phyloP scores from a whole-genome alignment of 2,888 invertebrate genomes.

The Augochlorella aurata region DNA sequence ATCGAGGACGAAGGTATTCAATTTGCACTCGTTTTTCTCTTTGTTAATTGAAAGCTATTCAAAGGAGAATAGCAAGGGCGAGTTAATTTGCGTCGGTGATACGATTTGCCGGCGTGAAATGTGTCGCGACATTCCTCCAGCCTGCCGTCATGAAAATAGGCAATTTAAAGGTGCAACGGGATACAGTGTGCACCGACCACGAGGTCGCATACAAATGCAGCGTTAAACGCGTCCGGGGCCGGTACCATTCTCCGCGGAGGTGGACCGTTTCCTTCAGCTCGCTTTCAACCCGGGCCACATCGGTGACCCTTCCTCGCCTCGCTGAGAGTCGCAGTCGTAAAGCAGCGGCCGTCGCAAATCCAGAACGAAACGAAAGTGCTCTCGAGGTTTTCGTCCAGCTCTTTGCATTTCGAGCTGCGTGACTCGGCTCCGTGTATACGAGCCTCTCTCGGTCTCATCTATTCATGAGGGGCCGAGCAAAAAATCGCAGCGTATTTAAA shows the following conservation, averaged over 20 bases:
- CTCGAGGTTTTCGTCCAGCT: slow-evolving; percentile 27
- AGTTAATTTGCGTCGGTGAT: not conserved
- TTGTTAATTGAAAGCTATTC: not conserved
- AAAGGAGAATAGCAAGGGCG: not conserved
- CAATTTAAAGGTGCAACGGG: slow-evolving; percentile 66
- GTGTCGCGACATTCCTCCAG: slow-evolving; percentile 4
- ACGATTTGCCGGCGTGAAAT: not conserved
- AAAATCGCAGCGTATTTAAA: too few relatives aligned
- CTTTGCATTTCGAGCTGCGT: slow-evolving; percentile 23
- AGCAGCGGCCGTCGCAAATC: slow-evolving; percentile 52
- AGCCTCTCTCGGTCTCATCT: not conserved
- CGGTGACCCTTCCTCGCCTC: slow-evolving; percentile 58
- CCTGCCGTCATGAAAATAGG: slow-evolving; percentile 55
- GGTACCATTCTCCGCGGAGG: slow-evolving; percentile 45
- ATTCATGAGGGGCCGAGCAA: not conserved
- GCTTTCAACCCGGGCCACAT: slow-evolving; percentile 60
- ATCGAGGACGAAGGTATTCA: too few relatives aligned
- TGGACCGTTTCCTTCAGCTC: slow-evolving; percentile 39
- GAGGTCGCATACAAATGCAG: slow-evolving; percentile 57
- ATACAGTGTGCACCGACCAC: slow-evolving; percentile 32
- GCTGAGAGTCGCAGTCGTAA: slow-evolving; percentile 48
- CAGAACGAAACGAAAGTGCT: slow-evolving; percentile 66
- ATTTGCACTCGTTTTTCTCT: too few relatives aligned
- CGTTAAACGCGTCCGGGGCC: slow-evolving; percentile 44
- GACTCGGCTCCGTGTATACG: not conserved